These are phyloP conservation scores for Centropus unirufus DNA, from an alignment of 2,113 vertebrate species.

Conservation along the genomic window DNA sequence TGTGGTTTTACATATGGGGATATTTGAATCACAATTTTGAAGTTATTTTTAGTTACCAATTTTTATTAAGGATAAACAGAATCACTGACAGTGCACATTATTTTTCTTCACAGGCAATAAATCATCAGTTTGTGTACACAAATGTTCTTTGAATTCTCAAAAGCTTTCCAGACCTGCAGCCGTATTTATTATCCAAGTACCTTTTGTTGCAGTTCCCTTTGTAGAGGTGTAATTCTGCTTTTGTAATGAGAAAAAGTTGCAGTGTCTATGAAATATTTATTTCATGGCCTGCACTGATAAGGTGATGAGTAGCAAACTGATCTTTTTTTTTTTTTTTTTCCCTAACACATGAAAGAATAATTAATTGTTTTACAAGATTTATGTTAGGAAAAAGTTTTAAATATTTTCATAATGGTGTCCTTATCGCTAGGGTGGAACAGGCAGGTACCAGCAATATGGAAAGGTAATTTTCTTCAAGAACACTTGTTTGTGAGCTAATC, in stretches of 20 bases:
- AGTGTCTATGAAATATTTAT: slow-evolving; percentile 17
- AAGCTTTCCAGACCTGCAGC: slow-evolving; percentile 23
- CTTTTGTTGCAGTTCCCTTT: slow-evolving; percentile 24
- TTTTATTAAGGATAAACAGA: slow-evolving; percentile 56
- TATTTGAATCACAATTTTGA: neutral
- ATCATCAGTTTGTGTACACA: slow-evolving; percentile 50
- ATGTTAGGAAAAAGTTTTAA: slow-evolving; percentile 38
- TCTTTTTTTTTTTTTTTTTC: neutral
- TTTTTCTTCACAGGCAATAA: slow-evolving; percentile 56
- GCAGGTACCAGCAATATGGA: neutral
- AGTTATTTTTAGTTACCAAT: slow-evolving; percentile 45
- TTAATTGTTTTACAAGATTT: slow-evolving; percentile 67
- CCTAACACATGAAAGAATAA: slow-evolving; percentile 2
- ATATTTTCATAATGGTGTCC: neutral
- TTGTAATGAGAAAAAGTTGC: slow-evolving; percentile 45
- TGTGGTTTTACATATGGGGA: neutral
- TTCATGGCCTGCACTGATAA: neutral
- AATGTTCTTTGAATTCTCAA: slow-evolving; percentile 45
- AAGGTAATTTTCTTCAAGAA: slow-evolving; percentile 19
- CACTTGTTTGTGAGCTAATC: neutral
- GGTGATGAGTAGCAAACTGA: neutral
- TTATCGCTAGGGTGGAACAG: slow-evolving; percentile 7
- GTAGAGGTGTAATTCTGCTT: slow-evolving; percentile 34
- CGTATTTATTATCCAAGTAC: slow-evolving; percentile 29
- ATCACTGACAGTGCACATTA: slow-evolving; percentile 45